Conservation (phyloP, 2,113 vertebrate genomes). For the Eurypyga helias region DNA sequence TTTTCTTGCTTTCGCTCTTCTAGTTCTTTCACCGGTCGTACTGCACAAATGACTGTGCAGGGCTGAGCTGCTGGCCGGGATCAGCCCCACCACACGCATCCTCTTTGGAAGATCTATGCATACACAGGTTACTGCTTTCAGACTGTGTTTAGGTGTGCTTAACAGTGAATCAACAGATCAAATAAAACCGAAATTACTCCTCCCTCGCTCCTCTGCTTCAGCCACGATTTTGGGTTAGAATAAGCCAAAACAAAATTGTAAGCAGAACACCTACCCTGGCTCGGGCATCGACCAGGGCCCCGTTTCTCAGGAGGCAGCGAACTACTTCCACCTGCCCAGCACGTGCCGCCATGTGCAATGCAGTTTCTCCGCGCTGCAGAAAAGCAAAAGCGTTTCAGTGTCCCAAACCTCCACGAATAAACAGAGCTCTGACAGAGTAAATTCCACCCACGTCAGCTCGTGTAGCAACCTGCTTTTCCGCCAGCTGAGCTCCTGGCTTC, state of each 20-base stretch:
- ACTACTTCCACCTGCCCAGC: conserved; percentile 98
- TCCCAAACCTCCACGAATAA: not conserved
- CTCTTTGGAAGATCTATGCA: not conserved
- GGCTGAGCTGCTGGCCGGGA: not conserved
- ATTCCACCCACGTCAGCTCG: not conserved
- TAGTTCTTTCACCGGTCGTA: not conserved
- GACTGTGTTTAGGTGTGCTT: not conserved
- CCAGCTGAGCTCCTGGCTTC: not conserved
- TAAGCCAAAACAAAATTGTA: not conserved
- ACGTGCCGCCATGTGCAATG: conserved; percentile 94
- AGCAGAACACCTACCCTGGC: conserved; percentile 87
- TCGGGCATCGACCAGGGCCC: conserved; percentile 93
- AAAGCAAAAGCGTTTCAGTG: conserved; percentile 28
- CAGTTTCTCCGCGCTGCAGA: conserved; percentile 93
- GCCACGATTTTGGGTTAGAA: not conserved
- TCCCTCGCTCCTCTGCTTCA: not conserved
- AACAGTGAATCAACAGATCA: not conserved
- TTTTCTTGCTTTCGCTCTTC: not conserved
- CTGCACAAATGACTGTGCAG: fast-evolving
- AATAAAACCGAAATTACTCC: not conserved
- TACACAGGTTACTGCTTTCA: not conserved
- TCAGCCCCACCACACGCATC: not conserved
- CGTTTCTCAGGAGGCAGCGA: conserved; percentile 94
- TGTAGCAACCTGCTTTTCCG: not conserved
- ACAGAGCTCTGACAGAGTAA: not conserved